Evolutionary conservation across 2,797 vertebrate genomes (phyloP).

Genomic region (Leucoraja ocellata): DNA sequence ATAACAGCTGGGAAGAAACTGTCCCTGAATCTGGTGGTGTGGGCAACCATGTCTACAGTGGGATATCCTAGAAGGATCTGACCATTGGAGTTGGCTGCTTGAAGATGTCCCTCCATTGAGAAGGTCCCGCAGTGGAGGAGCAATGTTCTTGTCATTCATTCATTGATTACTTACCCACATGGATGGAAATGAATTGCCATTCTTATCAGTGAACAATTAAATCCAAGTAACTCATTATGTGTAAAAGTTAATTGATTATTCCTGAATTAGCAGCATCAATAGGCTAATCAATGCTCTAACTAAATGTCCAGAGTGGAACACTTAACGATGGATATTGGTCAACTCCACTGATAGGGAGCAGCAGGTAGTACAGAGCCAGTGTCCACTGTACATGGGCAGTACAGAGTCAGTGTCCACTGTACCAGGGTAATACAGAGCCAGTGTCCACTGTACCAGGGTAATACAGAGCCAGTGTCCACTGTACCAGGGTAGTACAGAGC

Average conservation of each 20-base stretch:
- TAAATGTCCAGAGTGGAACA: constrained; percentile 18
- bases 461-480: no score
- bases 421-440: no score
- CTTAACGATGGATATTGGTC: background rate
- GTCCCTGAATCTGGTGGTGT: background rate
- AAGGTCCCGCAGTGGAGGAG: background rate
- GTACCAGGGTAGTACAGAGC: no score
- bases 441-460: no score
- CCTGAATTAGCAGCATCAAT: background rate
- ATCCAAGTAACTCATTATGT: background rate
- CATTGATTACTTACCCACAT: background rate
- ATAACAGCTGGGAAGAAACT: background rate
- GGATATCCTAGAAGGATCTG: background rate
- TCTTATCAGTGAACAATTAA: background rate
- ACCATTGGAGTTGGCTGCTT: background rate
- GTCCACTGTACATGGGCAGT: no score
- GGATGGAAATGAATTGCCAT: background rate
- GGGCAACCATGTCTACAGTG: background rate
- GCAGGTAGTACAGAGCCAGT: no score
- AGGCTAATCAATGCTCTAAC: background rate
- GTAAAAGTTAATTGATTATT: background rate
- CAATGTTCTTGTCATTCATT: background rate
- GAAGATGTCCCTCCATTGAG: no score
- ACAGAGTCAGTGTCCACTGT: no score
- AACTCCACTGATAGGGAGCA: no score